Conservation (phyloP, 2,113 vertebrate genomes). For the Nestor notabilis region DNA sequence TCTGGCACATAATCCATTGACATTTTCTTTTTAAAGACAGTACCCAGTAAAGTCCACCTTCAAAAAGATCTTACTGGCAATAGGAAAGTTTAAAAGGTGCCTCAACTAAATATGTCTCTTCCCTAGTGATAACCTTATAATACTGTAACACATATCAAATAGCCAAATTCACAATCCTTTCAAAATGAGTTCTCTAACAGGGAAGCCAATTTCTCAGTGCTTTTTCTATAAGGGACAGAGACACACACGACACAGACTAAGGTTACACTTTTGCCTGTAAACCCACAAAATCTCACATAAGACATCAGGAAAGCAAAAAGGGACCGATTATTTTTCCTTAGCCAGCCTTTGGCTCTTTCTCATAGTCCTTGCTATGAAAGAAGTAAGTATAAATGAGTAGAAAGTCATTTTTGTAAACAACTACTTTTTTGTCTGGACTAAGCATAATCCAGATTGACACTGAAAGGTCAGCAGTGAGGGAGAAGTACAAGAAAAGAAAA, state of each 20-base stretch:
- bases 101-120: not conserved
- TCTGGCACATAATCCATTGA: not conserved
- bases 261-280: not conserved
- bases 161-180: not conserved
- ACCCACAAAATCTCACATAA: not conserved
- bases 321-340: not conserved
- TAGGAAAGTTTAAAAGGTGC: not conserved
- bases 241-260: rapidly evolving
- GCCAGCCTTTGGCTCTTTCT: not conserved
- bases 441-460: not conserved
- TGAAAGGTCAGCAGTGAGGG: not conserved
- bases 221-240: not conserved
- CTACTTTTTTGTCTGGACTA: not conserved
- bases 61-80: not conserved
- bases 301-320: not conserved
- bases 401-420: not conserved
- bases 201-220: not conserved
- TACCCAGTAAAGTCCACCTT: not conserved
- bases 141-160: not conserved
- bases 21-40: not conserved
- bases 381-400: not conserved
- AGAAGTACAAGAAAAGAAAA: not conserved
- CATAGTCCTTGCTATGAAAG: not conserved
- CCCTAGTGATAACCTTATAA: not conserved
- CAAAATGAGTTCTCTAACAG: not conserved